A percentile compares a stretch with the other conserved stretches of the same genome.
These are phyloP conservation scores for Drosophila meridiana DNA, from an alignment of 2,888 invertebrate species.

Conservation along the genomic window DNA sequence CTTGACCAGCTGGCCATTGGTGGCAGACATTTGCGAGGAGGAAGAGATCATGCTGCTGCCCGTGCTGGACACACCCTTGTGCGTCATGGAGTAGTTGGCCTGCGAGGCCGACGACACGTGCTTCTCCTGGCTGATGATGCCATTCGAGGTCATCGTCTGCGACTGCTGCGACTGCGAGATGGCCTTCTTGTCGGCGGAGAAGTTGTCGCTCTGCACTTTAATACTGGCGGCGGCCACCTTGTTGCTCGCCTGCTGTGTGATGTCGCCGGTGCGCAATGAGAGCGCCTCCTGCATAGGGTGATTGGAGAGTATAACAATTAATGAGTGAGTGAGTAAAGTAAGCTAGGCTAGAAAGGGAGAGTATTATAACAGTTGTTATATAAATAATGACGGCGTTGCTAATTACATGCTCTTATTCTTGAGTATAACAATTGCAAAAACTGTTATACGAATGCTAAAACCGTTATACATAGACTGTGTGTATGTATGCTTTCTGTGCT, in stretches of 20 bases:
- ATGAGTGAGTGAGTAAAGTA: not conserved
- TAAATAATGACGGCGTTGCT: not conserved
- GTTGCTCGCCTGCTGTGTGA: conserved; percentile 93
- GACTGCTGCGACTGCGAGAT: conserved; percentile 91
- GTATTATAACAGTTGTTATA: not conserved
- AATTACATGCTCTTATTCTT: not conserved
- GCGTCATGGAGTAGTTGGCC: conserved; percentile 92
- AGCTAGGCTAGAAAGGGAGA: not conserved
- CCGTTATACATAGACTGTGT: no score
- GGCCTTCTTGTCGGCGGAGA: conserved; percentile 92
- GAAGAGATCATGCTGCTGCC: conserved; percentile 86
- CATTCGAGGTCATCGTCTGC: conserved; percentile 91
- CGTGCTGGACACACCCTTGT: conserved; percentile 90
- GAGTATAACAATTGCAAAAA: conserved; percentile 11
- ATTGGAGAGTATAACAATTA: conserved; percentile 26
- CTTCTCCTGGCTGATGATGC: conserved; percentile 91
- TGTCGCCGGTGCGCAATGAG: conserved; percentile 92
- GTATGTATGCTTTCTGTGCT: no score
- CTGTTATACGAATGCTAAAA: conserved; percentile 5
- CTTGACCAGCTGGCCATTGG: conserved; percentile 85
- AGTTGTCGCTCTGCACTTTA: conserved; percentile 93
- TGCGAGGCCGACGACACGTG: conserved; percentile 91
- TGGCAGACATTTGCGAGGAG: conserved; percentile 86
- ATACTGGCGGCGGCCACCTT: conserved; percentile 93
- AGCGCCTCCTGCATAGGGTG: conserved; percentile 90